Percentiles rank a stretch among this genome's conserved stretches.
Conservation (phyloP, 30 jellyfish, hydroid and myxozoan genomes). For the Pseudorhiza aurosa region DNA sequence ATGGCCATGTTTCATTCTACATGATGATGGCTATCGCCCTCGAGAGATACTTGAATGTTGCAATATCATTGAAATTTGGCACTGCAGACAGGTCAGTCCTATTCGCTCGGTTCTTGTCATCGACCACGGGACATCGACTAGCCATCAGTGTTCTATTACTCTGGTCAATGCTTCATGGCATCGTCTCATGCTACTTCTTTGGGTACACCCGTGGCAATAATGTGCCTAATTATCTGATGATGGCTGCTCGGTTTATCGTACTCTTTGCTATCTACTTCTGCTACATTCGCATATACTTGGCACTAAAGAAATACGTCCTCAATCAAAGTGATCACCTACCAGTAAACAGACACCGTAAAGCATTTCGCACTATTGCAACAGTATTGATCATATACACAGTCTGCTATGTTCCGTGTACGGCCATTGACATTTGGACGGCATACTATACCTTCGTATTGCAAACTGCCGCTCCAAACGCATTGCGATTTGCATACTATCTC, state of each 20-base stretch:
- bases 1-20: slow-evolving; percentile 59
- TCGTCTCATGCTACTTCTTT: slow-evolving; percentile 52
- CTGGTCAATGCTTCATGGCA: slow-evolving; percentile 36
- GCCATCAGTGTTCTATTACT: not conserved
- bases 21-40: slow-evolving; percentile 34
- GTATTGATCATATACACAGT: slow-evolving; percentile 3
- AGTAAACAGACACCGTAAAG: slow-evolving; percentile 12
- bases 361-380: slow-evolving; percentile 5
- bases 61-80: not conserved
- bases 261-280: not conserved
- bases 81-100: too few relatives aligned
- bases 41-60: slow-evolving; percentile 34
- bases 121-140: not conserved
- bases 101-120: not conserved
- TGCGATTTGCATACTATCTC: slow-evolving; percentile 26
- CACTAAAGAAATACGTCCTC: slow-evolving; percentile 8
- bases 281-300: slow-evolving; percentile 18
- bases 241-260: slow-evolving; percentile 6
- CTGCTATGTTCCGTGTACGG: slow-evolving; percentile 1
- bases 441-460: slow-evolving; percentile 17
- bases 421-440: slow-evolving; percentile 28
- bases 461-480: slow-evolving; percentile 33
- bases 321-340: too few relatives aligned
- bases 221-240: slow-evolving; percentile 27
- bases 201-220: slow-evolving; percentile 4